These are phyloP conservation scores for Ypsolopha scabrella DNA, from an alignment of 2,888 invertebrate genomes.

Conservation along the genomic window DNA sequence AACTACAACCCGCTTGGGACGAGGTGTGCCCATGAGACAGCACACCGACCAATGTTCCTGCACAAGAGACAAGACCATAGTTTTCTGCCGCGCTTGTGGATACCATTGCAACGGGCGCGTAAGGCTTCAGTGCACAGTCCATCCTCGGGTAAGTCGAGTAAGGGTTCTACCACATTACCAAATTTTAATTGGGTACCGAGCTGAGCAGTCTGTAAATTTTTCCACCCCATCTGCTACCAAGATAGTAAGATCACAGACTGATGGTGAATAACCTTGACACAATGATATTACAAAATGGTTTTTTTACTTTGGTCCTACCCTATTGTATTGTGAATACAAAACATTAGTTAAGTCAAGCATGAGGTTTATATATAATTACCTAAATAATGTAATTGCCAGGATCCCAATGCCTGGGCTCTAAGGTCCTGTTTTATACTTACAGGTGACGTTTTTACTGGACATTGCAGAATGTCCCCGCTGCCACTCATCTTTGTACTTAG, in stretches of 20 bases:
- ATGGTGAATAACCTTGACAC: not conserved
- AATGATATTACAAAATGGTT: not conserved
- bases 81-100: conserved; percentile 57
- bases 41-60: conserved; percentile 43
- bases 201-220: not conserved
- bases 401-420: not conserved
- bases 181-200: no score
- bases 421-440: conserved; percentile 18
- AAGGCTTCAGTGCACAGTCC: conserved; percentile 46
- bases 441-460: conserved; percentile 63
- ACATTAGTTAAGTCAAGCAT: not conserved
- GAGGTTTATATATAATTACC: not conserved
- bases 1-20: conserved; percentile 33
- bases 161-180: no score
- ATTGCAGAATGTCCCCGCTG: conserved; percentile 62
- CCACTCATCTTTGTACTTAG: conserved; percentile 44
- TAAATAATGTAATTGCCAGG: not conserved
- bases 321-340: no score
- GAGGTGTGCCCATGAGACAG: conserved; percentile 45
- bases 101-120: conserved; percentile 57
- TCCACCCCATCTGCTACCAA: not conserved
- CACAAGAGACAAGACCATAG: conserved; percentile 44
- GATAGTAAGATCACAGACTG: not conserved
- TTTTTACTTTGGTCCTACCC: no score
- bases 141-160: conserved; percentile 56